Conservation (phyloP, 2,113 vertebrate species). For the Hassar affinis region DNA sequence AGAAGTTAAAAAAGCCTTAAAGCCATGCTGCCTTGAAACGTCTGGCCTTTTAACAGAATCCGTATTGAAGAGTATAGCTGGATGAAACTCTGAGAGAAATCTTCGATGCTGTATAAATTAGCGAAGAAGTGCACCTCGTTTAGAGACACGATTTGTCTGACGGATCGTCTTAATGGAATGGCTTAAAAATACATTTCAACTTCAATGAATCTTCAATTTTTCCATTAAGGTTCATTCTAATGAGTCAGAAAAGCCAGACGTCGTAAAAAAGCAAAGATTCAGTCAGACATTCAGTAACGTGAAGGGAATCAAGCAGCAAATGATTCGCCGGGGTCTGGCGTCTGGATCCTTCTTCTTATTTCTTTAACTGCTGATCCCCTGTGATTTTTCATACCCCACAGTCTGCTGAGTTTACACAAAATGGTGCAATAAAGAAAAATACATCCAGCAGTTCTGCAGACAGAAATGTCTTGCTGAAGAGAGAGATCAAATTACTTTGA, state of each 20-base stretch:
- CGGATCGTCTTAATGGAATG: background rate
- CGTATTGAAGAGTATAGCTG: background rate
- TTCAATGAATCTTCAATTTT: background rate
- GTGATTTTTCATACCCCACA: too few relatives aligned
- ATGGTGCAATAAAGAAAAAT: too few relatives aligned
- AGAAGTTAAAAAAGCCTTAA: conserved; percentile 5
- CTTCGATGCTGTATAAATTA: background rate
- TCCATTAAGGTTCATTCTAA: background rate
- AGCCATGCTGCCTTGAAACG: background rate
- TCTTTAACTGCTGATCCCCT: too few relatives aligned
- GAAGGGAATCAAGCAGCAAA: background rate
- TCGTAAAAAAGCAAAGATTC: background rate
- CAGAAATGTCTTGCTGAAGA: too few relatives aligned
- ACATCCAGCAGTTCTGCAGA: too few relatives aligned
- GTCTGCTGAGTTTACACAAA: too few relatives aligned
- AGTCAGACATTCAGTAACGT: background rate
- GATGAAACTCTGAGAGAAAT: background rate
- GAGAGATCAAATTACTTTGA: too few relatives aligned
- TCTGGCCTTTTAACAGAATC: conserved; percentile 1
- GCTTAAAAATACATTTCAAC: background rate
- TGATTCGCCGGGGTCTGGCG: too few relatives aligned
- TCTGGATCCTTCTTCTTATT: too few relatives aligned
- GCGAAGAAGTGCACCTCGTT: background rate
- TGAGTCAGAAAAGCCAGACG: background rate
- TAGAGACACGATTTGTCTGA: background rate